Percentiles rank a stretch among this genome's conserved stretches.
phyloP scores from a whole-genome alignment of 1,140 invertebrate genomes.

The Nasonia giraulti region DNA sequence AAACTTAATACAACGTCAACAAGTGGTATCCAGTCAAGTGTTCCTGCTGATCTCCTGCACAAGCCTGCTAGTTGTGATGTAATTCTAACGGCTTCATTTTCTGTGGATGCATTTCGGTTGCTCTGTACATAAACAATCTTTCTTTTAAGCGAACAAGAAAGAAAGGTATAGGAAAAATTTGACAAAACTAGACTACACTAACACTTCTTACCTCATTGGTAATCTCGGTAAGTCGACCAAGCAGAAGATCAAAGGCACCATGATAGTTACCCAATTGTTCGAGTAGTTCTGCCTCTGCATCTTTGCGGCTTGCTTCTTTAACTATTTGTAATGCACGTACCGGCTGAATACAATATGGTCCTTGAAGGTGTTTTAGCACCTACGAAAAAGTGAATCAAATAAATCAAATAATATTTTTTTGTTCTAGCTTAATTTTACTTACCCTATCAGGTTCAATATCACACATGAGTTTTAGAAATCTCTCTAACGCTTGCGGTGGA shows the following conservation, averaged over 20 bases:
- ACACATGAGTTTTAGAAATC: slow-evolving; percentile 83
- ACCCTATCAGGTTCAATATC: slow-evolving; percentile 74
- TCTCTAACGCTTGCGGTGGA: slow-evolving; percentile 75
- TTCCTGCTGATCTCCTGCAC: slow-evolving; percentile 69
- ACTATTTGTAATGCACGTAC: slow-evolving; percentile 69
- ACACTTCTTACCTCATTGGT: slow-evolving; percentile 59
- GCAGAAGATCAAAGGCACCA: slow-evolving; percentile 68
- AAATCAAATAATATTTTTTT: not conserved
- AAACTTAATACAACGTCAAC: slow-evolving; percentile 67
- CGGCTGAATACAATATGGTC: slow-evolving; percentile 67
- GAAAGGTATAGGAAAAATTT: slow-evolving; percentile 23
- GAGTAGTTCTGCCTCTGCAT: slow-evolving; percentile 69
- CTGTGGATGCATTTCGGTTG: slow-evolving; percentile 50
- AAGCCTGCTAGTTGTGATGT: slow-evolving; percentile 66
- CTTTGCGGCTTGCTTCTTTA: slow-evolving; percentile 63
- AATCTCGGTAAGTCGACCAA: slow-evolving; percentile 62
- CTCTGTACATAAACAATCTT: slow-evolving; percentile 34
- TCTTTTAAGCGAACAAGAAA: slow-evolving; percentile 8
- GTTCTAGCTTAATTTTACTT: slow-evolving; percentile 28
- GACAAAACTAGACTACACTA: not conserved
- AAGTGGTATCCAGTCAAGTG: slow-evolving; percentile 70
- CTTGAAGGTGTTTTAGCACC: slow-evolving; percentile 67
- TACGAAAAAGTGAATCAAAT: slow-evolving; percentile 40
- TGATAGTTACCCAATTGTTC: slow-evolving; percentile 72
- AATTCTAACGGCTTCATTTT: slow-evolving; percentile 61